These are phyloP conservation scores for Aphis craccivora DNA, from an alignment of 1,140 invertebrate genomes.

Conservation along the genomic window DNA sequence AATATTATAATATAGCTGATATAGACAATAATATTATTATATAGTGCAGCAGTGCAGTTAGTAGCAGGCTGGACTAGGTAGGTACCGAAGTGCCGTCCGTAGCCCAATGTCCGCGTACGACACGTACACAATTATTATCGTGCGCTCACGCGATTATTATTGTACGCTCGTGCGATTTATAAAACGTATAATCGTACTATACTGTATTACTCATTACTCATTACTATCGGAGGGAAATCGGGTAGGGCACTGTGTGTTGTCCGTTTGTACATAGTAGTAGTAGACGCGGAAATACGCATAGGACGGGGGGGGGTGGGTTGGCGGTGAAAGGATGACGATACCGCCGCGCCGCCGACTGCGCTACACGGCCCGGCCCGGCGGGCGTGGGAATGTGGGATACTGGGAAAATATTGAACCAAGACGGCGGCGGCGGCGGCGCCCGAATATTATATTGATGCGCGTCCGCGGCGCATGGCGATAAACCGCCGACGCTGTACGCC, in stretches of 20 bases:
- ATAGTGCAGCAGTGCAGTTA: too few species aligned
- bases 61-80: too few species aligned
- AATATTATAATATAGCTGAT: too few species aligned
- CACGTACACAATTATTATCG: background rate
- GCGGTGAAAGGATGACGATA: background rate
- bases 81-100: too few species aligned
- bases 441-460: conserved; percentile 8
- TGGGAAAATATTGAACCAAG: background rate
- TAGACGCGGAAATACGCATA: background rate
- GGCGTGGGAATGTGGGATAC: background rate
- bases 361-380: too few species aligned
- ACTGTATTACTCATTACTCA: too few species aligned
- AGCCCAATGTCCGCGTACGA: too few species aligned
- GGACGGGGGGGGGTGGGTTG: too few species aligned
- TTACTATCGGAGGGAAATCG: background rate
- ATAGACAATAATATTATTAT: too few species aligned
- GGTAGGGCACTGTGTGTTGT: too few species aligned
- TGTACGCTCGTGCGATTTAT: background rate
- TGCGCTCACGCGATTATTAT: background rate
- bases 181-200: background rate
- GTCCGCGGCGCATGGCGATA: background rate
- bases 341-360: background rate
- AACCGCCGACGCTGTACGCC: background rate
- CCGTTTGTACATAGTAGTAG: too few species aligned
- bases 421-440: too few species aligned